Base-by-base conservation (phyloP, 92 coral and sea anemone species). In the Hydrozoanthus gracilis region DNA sequence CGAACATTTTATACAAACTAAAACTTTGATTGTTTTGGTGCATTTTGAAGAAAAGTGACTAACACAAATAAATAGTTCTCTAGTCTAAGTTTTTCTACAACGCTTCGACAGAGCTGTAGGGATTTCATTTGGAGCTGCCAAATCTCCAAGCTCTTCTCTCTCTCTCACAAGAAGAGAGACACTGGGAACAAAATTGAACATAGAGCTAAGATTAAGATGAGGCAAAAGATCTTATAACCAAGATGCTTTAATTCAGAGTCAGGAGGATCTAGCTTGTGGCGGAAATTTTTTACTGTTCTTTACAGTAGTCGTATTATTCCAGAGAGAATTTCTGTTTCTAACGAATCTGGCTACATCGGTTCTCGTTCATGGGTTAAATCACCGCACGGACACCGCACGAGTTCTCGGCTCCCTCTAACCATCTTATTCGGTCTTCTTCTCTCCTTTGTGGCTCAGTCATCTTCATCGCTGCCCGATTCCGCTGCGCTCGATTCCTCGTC, bases 391-490 rank as follows among this genome's bases (percentile, higher is more conserved):
- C 4, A 65, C 39, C 6, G 60, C 60, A 2, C 60, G 60, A 54
- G 60, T 54, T 54, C 60, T 54, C 60, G 60, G 60, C 60, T 54
- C 60, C 60, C 60, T 54, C 60, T 54, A 54, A 54, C 60, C 60
- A 54, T 54, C 60, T 54, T 54, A 54, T 54, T 54, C 60, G 60
- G 60, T 54, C 60, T 54, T 54, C 60, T 52, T 54, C 60, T 54
- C 60, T 54, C 60, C 60, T 54, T 54, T 54, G 10, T 13, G 16
- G 89, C 89, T 14, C 80, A 93, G 8, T 93, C 95, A 5, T 93
- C 96, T 0, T 92, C 97, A 12, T 94, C 95, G 61, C 98, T 94
- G 54, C 54, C 89, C 12, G 95, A 92, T 27, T 92, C 95, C 66
- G 64, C 88, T 0, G 78, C 84, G 77, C 93, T 92, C 8, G 98